phyloP scores from a whole-genome alignment of 2,888 invertebrate species.

The Cheilosia vernalis region DNA sequence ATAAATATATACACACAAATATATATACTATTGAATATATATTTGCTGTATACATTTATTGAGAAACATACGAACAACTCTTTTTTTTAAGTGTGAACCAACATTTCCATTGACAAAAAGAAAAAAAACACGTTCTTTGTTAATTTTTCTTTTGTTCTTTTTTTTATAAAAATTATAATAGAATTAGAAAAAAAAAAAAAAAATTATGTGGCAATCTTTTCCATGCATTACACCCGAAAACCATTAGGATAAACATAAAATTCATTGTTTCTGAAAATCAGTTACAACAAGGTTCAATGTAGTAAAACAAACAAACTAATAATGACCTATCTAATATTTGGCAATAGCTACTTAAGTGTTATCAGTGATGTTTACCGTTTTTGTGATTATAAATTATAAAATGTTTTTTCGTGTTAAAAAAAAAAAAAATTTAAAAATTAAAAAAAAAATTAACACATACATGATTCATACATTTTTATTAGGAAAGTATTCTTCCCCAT shows the following conservation, averaged over 20 bases:
- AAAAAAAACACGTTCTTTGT: background rate
- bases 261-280: slow-evolving; percentile 29
- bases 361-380: slow-evolving; percentile 74
- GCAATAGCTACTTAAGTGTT: slow-evolving; percentile 76
- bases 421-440: slow-evolving; percentile 26
- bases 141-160: background rate
- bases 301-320: slow-evolving; percentile 39
- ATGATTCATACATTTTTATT: slow-evolving; percentile 7
- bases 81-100: slow-evolving; percentile 14
- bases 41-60: slow-evolving; percentile 65
- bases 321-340: slow-evolving; percentile 70
- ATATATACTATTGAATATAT: slow-evolving; percentile 54
- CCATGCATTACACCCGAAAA: slow-evolving; percentile 2
- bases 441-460: slow-evolving; percentile 29
- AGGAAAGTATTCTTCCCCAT: slow-evolving; percentile 55
- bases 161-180: background rate
- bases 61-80: slow-evolving; percentile 24
- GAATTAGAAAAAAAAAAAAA: background rate
- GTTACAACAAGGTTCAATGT: slow-evolving; percentile 42
- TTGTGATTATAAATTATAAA: slow-evolving; percentile 71
- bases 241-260: slow-evolving; percentile 6
- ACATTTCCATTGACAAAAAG: slow-evolving; percentile 34
- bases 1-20: slow-evolving; percentile 63
- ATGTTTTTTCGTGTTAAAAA: slow-evolving; percentile 67
- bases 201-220: slow-evolving; percentile 23